Conservation (phyloP, 92 coral and sea anemone species). For the Porites rus region DNA sequence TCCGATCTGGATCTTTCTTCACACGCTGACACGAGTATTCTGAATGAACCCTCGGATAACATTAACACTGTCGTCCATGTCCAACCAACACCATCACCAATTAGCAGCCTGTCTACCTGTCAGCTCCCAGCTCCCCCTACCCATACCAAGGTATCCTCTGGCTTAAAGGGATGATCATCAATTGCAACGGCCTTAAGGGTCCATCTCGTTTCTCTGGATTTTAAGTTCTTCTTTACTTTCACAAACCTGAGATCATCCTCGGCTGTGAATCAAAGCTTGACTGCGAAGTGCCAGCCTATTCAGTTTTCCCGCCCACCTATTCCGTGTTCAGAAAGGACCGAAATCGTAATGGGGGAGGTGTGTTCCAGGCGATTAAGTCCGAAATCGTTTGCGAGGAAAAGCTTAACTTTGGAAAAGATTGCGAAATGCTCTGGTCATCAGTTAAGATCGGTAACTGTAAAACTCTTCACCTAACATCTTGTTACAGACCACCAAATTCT, state of each 20-base stretch:
- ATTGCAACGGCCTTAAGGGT: constrained; percentile 61
- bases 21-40: constrained; percentile 1
- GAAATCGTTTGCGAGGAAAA: constrained; percentile 31
- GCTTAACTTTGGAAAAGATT: constrained; percentile 13
- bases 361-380: constrained; percentile 41
- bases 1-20: neutral
- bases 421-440: constrained; percentile 48
- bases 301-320: constrained; percentile 46
- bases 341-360: constrained; percentile 50
- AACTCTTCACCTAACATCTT: constrained; percentile 42
- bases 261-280: constrained; percentile 56
- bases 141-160: constrained; percentile 3
- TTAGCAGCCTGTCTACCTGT: constrained; percentile 7
- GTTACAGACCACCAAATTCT: constrained; percentile 49
- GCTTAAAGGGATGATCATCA: constrained; percentile 55
- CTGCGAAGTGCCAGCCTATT: constrained; percentile 34
- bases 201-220: constrained; percentile 30
- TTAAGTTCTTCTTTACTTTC: neutral
- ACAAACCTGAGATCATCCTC: constrained; percentile 45
- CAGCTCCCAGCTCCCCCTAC: neutral
- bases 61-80: constrained; percentile 8
- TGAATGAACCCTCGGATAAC: constrained; percentile 1
- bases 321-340: constrained; percentile 30
- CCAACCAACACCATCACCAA: constrained; percentile 5
- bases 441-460: constrained; percentile 22